Conservation (phyloP, 53 echinoderm and acorn worm genomes). For the Glandiceps talaboti region DNA sequence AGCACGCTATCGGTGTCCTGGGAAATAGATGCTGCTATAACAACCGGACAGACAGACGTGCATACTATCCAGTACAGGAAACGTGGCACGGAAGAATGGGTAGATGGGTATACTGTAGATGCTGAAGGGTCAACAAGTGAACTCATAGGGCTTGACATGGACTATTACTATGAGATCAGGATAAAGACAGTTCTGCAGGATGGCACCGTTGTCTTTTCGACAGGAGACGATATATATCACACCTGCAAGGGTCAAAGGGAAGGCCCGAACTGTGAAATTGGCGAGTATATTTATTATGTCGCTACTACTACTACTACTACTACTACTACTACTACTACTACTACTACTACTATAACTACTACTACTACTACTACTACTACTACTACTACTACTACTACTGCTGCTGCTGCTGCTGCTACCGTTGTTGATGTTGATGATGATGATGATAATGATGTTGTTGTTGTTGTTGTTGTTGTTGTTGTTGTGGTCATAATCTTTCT, state of each 20-base stretch:
- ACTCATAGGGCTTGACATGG: slow-evolving; percentile 37
- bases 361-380: no score
- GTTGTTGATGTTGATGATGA: no score
- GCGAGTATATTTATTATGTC: no score
- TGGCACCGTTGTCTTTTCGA: slow-evolving; percentile 6
- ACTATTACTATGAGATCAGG: slow-evolving; percentile 59
- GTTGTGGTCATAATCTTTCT: no score
- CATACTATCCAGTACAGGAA: slow-evolving; percentile 34
- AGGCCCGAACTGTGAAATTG: slow-evolving; percentile 77
- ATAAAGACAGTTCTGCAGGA: slow-evolving; percentile 15
- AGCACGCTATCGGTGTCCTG: slow-evolving; percentile 54
- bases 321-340: no score
- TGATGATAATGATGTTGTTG: no score
- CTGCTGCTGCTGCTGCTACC: no score
- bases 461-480: no score
- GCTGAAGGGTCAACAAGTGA: not conserved
- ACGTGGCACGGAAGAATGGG: slow-evolving; percentile 50
- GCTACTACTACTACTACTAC: no score
- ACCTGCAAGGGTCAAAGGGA: slow-evolving; percentile 49
- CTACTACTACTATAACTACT: no score
- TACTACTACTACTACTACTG: no score
- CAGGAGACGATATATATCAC: slow-evolving; percentile 45
- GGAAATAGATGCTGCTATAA: slow-evolving; percentile 15
- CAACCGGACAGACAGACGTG: not conserved
- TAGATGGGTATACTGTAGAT: slow-evolving; percentile 8